phyloP scores from a whole-genome alignment of 2,113 vertebrate species.

The Megaceryle torquata region DNA sequence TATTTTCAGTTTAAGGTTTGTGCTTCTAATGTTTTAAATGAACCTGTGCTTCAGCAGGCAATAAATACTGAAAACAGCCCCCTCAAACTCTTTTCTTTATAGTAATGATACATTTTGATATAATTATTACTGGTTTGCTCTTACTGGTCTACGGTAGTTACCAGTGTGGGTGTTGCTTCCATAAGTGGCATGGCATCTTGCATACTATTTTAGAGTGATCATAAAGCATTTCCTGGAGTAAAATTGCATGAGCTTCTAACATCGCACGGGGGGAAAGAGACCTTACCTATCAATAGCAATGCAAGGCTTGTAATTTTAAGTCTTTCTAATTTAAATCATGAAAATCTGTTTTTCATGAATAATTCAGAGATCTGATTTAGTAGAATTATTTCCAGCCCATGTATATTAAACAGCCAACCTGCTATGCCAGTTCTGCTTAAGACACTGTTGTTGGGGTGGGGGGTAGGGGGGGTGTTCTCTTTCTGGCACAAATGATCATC shows the following conservation, averaged over 20 bases:
- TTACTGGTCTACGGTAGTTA: background rate
- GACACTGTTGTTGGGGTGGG: slow-evolving; percentile 11
- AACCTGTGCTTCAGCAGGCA: background rate
- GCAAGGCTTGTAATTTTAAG: slow-evolving; percentile 32
- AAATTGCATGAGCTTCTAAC: background rate
- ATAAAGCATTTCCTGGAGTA: slow-evolving; percentile 16
- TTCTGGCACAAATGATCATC: slow-evolving; percentile 40
- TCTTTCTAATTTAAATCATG: slow-evolving; percentile 62
- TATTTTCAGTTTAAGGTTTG: background rate
- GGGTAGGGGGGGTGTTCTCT: background rate
- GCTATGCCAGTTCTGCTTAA: slow-evolving; percentile 30
- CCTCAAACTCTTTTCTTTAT: background rate
- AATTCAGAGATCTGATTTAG: slow-evolving; percentile 60
- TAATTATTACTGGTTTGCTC: background rate
- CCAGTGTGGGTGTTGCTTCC: background rate
- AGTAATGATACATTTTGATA: background rate
- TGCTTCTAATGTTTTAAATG: background rate
- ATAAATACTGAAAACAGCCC: background rate
- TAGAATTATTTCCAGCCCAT: slow-evolving; percentile 58
- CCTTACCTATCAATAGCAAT: slow-evolving; percentile 34
- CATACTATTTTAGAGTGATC: background rate
- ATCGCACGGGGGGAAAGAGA: background rate
- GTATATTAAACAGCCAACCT: slow-evolving; percentile 63
- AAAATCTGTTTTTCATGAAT: slow-evolving; percentile 66
- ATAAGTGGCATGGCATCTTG: background rate